A percentile compares a stretch with the other conserved stretches of the same genome.
phyloP scores from a whole-genome alignment of 2,113 vertebrate species.

The Trogon surrucura region DNA sequence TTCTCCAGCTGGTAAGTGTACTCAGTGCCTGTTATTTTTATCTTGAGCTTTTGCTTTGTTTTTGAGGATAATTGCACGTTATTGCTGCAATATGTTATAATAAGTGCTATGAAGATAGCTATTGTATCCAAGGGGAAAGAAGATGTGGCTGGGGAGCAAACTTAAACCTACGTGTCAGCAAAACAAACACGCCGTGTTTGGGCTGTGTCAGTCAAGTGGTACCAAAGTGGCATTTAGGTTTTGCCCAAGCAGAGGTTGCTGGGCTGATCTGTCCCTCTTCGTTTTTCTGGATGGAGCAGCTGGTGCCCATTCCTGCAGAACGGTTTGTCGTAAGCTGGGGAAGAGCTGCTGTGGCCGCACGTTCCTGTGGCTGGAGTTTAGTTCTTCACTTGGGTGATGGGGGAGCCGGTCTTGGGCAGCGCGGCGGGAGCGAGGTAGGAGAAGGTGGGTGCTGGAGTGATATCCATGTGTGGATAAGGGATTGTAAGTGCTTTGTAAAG shows the following conservation, averaged over 20 bases:
- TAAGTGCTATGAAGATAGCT: constrained; percentile 53
- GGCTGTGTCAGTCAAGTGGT: constrained; percentile 29
- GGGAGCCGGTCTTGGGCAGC: neutral
- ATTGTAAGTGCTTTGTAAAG: neutral
- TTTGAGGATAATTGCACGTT: constrained; percentile 61
- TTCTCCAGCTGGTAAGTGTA: constrained; percentile 62
- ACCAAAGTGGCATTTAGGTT: neutral
- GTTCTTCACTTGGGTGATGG: neutral
- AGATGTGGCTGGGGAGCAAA: constrained; percentile 50
- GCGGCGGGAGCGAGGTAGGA: neutral
- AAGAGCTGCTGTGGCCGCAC: accelerated
- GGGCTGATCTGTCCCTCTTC: neutral
- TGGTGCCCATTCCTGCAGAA: accelerated
- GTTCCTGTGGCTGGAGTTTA: accelerated
- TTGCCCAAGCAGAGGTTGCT: neutral
- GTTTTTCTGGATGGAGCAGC: neutral
- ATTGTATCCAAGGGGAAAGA: constrained; percentile 50
- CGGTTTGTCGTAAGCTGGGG: neutral
- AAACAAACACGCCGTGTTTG: constrained; percentile 23
- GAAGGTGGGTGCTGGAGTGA: neutral
- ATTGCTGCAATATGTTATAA: constrained; percentile 66
- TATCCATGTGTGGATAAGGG: neutral
- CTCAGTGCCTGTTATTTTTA: constrained; percentile 62
- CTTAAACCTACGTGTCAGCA: constrained; percentile 30
- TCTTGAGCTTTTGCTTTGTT: constrained; percentile 67